Conservation (phyloP, 1,140 invertebrate species). For the Neodiprion fabricii region DNA sequence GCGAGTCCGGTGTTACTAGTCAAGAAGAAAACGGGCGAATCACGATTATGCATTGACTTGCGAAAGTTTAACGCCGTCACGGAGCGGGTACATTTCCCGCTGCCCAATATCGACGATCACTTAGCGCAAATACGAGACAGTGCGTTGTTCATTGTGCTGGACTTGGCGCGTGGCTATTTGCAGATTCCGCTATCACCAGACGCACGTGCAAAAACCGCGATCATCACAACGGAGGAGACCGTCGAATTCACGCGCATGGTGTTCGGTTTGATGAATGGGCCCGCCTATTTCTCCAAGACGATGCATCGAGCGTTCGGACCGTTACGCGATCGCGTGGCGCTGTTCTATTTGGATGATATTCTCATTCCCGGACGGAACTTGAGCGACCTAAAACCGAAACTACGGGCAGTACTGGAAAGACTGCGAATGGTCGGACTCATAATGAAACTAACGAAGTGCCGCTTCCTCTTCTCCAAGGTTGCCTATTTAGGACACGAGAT, state of each 20-base stretch:
- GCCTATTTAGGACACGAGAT: slow-evolving; percentile 40
- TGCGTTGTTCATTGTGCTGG: slow-evolving; percentile 22
- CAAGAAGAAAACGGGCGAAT: slow-evolving; percentile 21
- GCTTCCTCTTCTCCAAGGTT: slow-evolving; percentile 34
- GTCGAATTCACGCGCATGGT: slow-evolving; percentile 21
- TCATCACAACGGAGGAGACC: slow-evolving; percentile 28
- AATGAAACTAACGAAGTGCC: slow-evolving; percentile 37
- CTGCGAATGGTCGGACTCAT: slow-evolving; percentile 30
- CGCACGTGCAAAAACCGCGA: slow-evolving; percentile 22
- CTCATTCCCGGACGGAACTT: no score
- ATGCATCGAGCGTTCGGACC: no score
- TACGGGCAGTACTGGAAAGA: slow-evolving; percentile 25
- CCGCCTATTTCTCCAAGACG: no score
- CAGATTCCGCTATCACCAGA: slow-evolving; percentile 23
- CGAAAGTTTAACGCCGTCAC: slow-evolving; percentile 23
- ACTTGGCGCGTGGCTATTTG: slow-evolving; percentile 28
- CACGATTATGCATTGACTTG: no score
- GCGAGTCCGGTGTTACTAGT: slow-evolving; percentile 32
- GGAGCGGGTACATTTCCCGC: slow-evolving; percentile 20
- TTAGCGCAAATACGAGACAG: not conserved
- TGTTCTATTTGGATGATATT: no score
- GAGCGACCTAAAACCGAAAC: no score
- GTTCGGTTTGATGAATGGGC: slow-evolving; percentile 26
- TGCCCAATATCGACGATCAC: slow-evolving; percentile 26
- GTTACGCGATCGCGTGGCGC: no score